Percentiles rank a stretch among this genome's conserved stretches.
phyloP scores from a whole-genome alignment of 2,888 invertebrate genomes.

The Mechanitis mazaeus region DNA sequence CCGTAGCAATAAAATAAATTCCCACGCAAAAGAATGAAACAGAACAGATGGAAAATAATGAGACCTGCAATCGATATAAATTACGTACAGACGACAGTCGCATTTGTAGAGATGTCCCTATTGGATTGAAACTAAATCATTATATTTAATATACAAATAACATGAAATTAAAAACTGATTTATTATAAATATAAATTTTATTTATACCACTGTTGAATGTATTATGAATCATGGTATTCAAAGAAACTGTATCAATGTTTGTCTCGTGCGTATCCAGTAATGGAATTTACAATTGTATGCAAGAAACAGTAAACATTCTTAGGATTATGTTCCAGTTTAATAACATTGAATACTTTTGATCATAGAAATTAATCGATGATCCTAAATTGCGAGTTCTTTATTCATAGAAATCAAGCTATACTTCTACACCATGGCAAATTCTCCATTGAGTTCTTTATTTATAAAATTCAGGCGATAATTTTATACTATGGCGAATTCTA shows the following conservation, averaged over 20 bases:
- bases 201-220: background rate
- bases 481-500: too few relatives aligned
- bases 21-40: constrained; percentile 52
- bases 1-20: constrained; percentile 39
- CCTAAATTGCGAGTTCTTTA: too few relatives aligned
- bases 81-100: constrained; percentile 52
- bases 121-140: constrained; percentile 69
- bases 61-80: constrained; percentile 63
- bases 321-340: too few relatives aligned
- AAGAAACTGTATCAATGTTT: background rate
- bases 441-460: too few relatives aligned
- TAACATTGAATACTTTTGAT: too few relatives aligned
- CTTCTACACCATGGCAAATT: too few relatives aligned
- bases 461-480: too few relatives aligned
- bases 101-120: constrained; percentile 54
- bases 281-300: background rate
- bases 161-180: constrained; percentile 61
- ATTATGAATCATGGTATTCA: constrained; percentile 1
- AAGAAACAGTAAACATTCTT: background rate
- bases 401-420: too few relatives aligned
- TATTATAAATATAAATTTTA: constrained; percentile 37
- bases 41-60: constrained; percentile 56
- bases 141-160: constrained; percentile 60
- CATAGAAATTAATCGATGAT: too few relatives aligned
- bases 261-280: background rate